These are phyloP conservation scores for Brenthis hecate DNA, from an alignment of 2,888 invertebrate genomes.

Conservation along the genomic window DNA sequence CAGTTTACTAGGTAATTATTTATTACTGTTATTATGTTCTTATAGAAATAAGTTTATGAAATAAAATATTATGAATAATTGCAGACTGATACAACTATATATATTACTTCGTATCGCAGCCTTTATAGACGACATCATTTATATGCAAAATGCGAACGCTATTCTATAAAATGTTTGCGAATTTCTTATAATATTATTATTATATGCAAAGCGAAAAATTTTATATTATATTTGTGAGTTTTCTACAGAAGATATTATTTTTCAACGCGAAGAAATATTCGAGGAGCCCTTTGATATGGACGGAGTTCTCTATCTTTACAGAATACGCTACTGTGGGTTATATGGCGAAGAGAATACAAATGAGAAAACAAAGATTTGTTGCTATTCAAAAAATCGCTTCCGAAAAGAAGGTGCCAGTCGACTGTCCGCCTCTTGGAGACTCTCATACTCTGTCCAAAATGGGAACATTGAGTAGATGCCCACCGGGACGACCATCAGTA, in stretches of 20 bases:
- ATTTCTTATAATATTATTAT: neutral
- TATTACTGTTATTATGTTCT: no score
- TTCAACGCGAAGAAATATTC: slow-evolving; percentile 15
- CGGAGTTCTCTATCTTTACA: slow-evolving; percentile 73
- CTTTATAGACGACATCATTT: no score
- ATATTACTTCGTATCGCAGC: no score
- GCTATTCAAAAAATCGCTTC: slow-evolving; percentile 96
- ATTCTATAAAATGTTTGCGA: slow-evolving; percentile 2
- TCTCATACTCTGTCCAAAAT: slow-evolving; percentile 87
- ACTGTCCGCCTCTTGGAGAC: slow-evolving; percentile 88
- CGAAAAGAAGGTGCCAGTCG: slow-evolving; percentile 93
- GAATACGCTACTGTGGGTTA: slow-evolving; percentile 99
- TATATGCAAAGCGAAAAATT: slow-evolving; percentile 40
- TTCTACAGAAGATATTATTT: slow-evolving; percentile 13
- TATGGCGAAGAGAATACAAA: slow-evolving; percentile 98
- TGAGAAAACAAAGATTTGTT: slow-evolving; percentile 96
- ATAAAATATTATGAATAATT: no score
- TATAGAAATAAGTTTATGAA: no score
- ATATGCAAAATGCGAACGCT: neutral
- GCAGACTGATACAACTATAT: neutral
- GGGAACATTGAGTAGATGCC: slow-evolving; percentile 87
- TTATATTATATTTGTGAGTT: slow-evolving; percentile 21
- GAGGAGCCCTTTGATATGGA: slow-evolving; percentile 24
- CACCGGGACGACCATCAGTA: slow-evolving; percentile 79
- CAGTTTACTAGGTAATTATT: slow-evolving; percentile 91